Base-by-base conservation (phyloP, 1,140 invertebrate genomes). In the Dreissena rostriformis region DNA sequence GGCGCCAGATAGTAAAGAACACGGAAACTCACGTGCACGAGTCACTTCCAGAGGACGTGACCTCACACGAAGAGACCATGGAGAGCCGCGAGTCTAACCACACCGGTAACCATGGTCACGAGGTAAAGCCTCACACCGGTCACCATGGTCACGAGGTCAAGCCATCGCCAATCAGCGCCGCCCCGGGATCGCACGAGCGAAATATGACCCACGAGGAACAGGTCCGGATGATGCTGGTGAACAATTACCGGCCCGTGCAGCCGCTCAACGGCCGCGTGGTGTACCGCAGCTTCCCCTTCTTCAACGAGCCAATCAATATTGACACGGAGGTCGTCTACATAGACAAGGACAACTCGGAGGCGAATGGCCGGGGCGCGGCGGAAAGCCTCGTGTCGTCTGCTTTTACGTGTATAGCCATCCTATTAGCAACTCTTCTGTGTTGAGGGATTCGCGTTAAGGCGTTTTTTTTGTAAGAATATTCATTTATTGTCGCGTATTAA, bases 201-300 rank as follows among this genome's bases (percentile, higher is more conserved):
- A 55, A 55, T 19, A 51, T n/a, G 10, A 81, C 65, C 15, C 29
- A 81, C n/a, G 70, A 51, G 0, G 80, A 80, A 29, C 70, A 86
- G 75, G 63, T 71, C 0, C 22, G 75, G 11, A 84, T 90, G 66
- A 74, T 85, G 17, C 72, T 92, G 10, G 87, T 88, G 24, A 89
- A 92, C 83, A 92, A 92, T 67, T 92, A 87, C 85, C 70, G 91
- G 17, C 91, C 91, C 22, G 86, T 91, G 22, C 91, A 91, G 82
- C 89, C 88, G 12, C 65, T 91, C 15, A 88, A 92, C 66, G 87
- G 86, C 28, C 72, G 91, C 22, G 39, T 73, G 0, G 87, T 92
- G 7, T 86, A 90, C 63, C 79, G 90, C 29, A 91, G 90, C 77
- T 92, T 92, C 78, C 24, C 70, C 49, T 85, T 83, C 53, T 68